phyloP scores from a whole-genome alignment of 2,888 invertebrate genomes.

The Tineola bisselliella region DNA sequence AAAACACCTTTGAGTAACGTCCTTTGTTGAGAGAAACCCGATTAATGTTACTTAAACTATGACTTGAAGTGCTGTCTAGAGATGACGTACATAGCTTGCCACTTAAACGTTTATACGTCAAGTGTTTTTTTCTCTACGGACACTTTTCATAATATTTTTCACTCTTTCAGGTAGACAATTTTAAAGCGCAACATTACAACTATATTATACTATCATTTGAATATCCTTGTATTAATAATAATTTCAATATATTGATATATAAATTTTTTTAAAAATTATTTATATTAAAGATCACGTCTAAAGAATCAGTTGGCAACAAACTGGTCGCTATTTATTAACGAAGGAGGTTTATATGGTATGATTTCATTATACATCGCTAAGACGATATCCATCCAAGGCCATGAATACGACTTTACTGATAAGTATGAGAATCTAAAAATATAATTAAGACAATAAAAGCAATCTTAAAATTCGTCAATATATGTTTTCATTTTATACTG shows the following conservation, averaged over 20 bases:
- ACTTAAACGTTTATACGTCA: conserved; percentile 57
- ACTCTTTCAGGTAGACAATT: not conserved
- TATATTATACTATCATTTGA: no score
- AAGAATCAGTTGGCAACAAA: not conserved
- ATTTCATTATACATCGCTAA: not conserved
- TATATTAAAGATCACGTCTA: no score
- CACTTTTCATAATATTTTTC: not conserved
- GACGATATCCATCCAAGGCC: not conserved
- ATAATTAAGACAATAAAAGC: no score
- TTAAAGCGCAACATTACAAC: not conserved
- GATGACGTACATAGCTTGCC: conserved; percentile 60
- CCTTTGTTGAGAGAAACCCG: conserved; percentile 29
- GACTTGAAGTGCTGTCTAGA: conserved; percentile 40
- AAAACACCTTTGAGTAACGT: not conserved
- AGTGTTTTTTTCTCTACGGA: conserved; percentile 13
- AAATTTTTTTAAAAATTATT: no score
- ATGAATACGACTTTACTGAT: not conserved
- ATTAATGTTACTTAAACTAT: conserved; percentile 65
- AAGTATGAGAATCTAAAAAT: not conserved
- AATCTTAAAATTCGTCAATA: no score
- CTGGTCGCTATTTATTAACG: not conserved
- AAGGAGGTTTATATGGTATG: conserved; percentile 1
- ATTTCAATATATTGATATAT: no score
- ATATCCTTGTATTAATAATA: no score
- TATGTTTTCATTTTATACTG: no score